Evolutionary conservation across 2,797 vertebrate genomes (phyloP).

Genomic region (Acipenser ruthenus): DNA sequence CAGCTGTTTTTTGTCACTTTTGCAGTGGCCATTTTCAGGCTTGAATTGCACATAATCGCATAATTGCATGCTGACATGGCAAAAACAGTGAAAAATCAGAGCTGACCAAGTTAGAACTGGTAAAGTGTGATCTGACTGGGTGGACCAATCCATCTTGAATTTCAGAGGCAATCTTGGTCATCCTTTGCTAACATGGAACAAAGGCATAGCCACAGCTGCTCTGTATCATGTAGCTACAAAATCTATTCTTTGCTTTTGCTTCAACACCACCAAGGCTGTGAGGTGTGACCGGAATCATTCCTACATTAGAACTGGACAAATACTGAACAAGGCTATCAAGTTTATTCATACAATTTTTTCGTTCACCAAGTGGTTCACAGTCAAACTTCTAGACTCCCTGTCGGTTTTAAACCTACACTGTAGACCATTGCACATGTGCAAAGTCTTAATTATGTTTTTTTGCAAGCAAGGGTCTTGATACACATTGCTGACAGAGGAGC

Average conservation of each 20-base stretch:
- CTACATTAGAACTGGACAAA: too few relatives aligned
- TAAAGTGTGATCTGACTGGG: conserved; percentile 23
- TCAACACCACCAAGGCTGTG: conserved; percentile 10
- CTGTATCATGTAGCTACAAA: conserved; percentile 32
- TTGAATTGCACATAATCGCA: conserved; percentile 9
- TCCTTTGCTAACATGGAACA: background rate
- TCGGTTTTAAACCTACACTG: too few relatives aligned
- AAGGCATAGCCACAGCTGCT: conserved; percentile 23
- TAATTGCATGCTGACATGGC: conserved; percentile 5
- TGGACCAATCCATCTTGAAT: conserved; percentile 27
- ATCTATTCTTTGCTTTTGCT: conserved; percentile 26
- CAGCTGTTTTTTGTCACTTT: conserved; percentile 1
- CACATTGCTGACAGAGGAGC: too few relatives aligned
- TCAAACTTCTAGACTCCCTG: too few relatives aligned
- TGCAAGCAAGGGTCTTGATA: too few relatives aligned
- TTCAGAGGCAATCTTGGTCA: background rate
- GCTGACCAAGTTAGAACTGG: conserved; percentile 5
- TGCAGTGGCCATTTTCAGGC: background rate
- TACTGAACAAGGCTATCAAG: too few relatives aligned
- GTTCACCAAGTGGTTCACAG: too few relatives aligned
- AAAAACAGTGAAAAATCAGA: conserved; percentile 10
- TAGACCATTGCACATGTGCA: too few relatives aligned
- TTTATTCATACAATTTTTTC: too few relatives aligned
- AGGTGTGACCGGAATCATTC: too few relatives aligned
- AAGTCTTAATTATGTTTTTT: too few relatives aligned